Evolutionary conservation across 2,797 vertebrate species (phyloP).

Genomic region (Miichthys miiuy): DNA sequence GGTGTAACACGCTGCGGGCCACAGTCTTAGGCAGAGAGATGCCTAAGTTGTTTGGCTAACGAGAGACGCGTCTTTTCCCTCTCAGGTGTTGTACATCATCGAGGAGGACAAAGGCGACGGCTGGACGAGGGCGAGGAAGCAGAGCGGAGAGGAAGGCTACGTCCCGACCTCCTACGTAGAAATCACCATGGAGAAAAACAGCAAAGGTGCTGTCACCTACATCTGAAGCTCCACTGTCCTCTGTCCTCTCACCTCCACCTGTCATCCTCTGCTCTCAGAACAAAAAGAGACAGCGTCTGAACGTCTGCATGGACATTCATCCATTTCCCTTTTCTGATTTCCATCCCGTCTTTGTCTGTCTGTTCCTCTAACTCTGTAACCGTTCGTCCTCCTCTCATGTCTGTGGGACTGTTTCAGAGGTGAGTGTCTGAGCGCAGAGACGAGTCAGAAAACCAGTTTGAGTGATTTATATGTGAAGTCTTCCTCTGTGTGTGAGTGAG

Average conservation of each 20-base stretch:
- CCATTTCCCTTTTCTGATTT: conserved; percentile 26
- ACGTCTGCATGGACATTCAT: conserved; percentile 67
- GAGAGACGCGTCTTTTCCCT: fast-evolving
- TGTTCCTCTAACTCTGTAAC: conserved; percentile 27
- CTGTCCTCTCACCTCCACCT: conserved; percentile 43
- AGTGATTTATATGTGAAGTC: conserved; percentile 9
- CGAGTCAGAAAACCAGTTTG: conserved; percentile 23
- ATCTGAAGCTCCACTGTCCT: conserved; percentile 88
- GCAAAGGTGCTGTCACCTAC: conserved; percentile 99
- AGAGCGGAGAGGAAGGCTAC: conserved; percentile 97
- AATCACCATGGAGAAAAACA: conserved; percentile 98
- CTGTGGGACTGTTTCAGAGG: conserved; percentile 45
- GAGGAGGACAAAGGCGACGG: conserved; percentile 99
- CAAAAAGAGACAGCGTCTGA: conserved; percentile 26
- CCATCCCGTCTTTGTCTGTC: conserved; percentile 26
- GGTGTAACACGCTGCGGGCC: no score
- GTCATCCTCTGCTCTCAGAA: conserved; percentile 34
- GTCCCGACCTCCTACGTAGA: conserved; percentile 99
- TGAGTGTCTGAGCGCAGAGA: conserved; percentile 82
- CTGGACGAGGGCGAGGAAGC: conserved; percentile 97
- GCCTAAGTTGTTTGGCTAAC: no score
- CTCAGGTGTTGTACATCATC: conserved; percentile 92
- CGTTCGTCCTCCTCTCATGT: conserved; percentile 28
- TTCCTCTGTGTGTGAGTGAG: conserved; percentile 20
- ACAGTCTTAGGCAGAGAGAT: no score